phyloP scores from a whole-genome alignment of 2,113 vertebrate genomes.

The Micromys minutus region DNA sequence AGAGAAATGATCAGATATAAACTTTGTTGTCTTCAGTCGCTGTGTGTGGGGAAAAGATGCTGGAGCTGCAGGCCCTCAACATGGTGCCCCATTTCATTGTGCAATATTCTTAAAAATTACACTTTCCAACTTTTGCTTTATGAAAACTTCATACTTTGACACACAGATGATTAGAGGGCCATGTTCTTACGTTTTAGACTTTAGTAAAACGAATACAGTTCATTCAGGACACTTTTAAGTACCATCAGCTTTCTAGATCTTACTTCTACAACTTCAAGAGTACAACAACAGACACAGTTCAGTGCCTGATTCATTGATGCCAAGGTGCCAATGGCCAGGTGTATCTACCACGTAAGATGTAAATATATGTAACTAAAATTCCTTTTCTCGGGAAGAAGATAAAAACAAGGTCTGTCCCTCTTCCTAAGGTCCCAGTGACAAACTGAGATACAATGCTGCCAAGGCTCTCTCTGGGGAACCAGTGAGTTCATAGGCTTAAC shows the following conservation, averaged over 20 bases:
- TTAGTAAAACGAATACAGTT: neutral
- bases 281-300: neutral
- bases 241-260: neutral
- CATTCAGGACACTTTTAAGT: neutral
- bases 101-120: neutral
- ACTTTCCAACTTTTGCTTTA: neutral
- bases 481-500: neutral
- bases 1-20: constrained; percentile 18
- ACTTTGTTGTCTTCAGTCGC: constrained; percentile 20
- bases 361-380: neutral
- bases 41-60: neutral
- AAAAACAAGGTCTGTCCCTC: neutral
- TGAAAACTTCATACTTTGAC: neutral
- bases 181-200: neutral
- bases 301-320: neutral
- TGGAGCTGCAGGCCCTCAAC: neutral
- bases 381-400: neutral
- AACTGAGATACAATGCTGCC: neutral
- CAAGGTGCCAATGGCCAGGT: neutral
- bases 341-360: neutral
- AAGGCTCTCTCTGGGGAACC: neutral
- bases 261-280: neutral
- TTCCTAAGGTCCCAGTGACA: neutral
- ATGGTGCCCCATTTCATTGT: neutral
- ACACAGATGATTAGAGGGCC: neutral